phyloP scores from a whole-genome alignment of 2,113 vertebrate genomes.

The Rhea pennata region DNA sequence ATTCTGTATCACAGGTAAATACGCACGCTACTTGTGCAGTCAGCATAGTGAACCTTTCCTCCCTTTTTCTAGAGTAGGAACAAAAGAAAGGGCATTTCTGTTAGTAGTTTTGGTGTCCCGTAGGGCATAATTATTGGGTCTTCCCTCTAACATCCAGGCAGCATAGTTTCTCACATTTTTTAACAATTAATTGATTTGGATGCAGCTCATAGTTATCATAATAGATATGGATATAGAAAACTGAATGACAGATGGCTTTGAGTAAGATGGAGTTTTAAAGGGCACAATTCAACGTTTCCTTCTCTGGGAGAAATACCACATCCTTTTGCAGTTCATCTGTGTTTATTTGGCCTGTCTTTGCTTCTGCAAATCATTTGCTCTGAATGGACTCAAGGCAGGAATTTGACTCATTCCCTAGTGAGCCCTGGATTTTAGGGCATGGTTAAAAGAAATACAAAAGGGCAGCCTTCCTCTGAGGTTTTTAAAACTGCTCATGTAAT shows the following conservation, averaged over 20 bases:
- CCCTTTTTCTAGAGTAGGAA: neutral
- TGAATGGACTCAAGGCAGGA: neutral
- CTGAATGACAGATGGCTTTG: neutral
- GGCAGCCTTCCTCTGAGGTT: neutral
- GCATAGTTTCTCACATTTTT: neutral
- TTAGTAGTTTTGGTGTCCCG: neutral
- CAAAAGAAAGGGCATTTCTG: neutral
- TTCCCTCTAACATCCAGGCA: neutral
- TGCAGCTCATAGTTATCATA: neutral
- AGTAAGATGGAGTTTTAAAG: neutral
- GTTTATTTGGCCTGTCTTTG: neutral
- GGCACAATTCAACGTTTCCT: neutral
- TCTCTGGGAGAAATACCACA: neutral
- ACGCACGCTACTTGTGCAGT: neutral
- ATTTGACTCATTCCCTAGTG: neutral
- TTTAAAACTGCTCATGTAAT: neutral
- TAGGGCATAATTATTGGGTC: neutral
- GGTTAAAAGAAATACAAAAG: neutral
- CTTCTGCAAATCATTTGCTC: neutral
- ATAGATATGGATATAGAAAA: neutral
- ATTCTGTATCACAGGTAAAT: neutral
- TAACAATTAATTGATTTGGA: neutral
- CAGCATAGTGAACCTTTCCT: neutral
- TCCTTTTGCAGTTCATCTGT: neutral
- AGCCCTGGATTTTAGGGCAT: neutral